Conservation (phyloP, 2,797 vertebrate species). For the Esox lucius region DNA sequence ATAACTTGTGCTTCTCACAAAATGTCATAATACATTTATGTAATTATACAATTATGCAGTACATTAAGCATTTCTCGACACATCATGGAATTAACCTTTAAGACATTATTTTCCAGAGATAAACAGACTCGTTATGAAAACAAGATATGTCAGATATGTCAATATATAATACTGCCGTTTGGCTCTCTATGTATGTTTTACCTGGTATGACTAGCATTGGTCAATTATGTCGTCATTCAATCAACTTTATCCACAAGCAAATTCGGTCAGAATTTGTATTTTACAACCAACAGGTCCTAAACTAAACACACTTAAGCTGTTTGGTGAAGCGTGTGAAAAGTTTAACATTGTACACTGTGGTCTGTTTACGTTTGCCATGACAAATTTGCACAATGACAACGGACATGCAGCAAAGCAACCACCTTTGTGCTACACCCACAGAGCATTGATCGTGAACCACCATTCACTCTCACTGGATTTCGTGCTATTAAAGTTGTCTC, state of each 20-base stretch:
- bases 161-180: too few species aligned
- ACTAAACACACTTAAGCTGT: conserved; percentile 60
- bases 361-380: conserved; percentile 33
- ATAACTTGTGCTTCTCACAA: too few species aligned
- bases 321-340: conserved; percentile 38
- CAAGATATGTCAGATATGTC: too few species aligned
- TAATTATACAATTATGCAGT: too few species aligned
- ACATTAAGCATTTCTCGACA: too few species aligned
- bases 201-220: neutral
- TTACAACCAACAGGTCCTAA: conserved; percentile 54
- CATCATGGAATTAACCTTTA: too few species aligned
- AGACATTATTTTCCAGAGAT: too few species aligned
- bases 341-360: conserved; percentile 28
- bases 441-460: neutral
- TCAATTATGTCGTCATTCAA: conserved; percentile 21
- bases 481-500: neutral
- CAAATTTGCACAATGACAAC: conserved; percentile 30
- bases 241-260: conserved; percentile 56
- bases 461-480: conserved; percentile 1
- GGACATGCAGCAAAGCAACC: conserved; percentile 16
- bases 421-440: neutral
- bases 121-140: too few species aligned
- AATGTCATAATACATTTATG: too few species aligned
- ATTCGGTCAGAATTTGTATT: conserved; percentile 70
- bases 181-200: neutral